Percentiles rank a stretch among this genome's conserved stretches.
phyloP scores from a whole-genome alignment of 2,888 invertebrate species.

The Dynastes grantii region DNA sequence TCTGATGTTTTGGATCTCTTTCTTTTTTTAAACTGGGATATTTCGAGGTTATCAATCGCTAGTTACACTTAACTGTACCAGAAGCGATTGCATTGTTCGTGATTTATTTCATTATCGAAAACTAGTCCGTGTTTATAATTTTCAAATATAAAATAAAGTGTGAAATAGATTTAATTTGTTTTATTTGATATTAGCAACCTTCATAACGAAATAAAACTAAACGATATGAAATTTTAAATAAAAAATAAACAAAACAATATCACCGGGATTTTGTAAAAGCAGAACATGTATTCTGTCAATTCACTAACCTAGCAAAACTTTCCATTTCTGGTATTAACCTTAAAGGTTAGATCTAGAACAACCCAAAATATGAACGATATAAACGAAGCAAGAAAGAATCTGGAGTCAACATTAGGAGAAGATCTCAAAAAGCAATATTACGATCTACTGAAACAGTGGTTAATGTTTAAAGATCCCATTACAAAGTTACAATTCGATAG shows the following conservation, averaged over 20 bases:
- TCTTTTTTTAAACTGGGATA: background rate
- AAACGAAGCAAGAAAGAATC: slow-evolving; percentile 75
- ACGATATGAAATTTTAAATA: too few relatives aligned
- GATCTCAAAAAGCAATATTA: slow-evolving; percentile 80
- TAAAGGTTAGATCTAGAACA: background rate
- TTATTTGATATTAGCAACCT: too few relatives aligned
- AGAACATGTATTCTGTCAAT: too few relatives aligned
- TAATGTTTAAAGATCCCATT: slow-evolving; percentile 78
- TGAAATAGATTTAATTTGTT: too few relatives aligned
- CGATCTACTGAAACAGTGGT: slow-evolving; percentile 82
- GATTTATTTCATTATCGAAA: too few relatives aligned
- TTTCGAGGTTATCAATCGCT: background rate
- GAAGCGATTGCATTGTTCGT: too few relatives aligned
- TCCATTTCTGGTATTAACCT: background rate
- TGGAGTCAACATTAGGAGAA: slow-evolving; percentile 79
- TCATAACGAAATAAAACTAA: too few relatives aligned
- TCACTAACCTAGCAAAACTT: background rate
- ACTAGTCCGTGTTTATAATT: too few relatives aligned
- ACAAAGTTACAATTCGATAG: slow-evolving; percentile 89
- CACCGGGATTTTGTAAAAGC: too few relatives aligned
- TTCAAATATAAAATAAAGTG: too few relatives aligned
- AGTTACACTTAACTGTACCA: too few relatives aligned
- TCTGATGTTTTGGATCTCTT: background rate
- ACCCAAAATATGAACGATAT: slow-evolving; percentile 64
- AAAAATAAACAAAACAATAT: too few relatives aligned